Evolutionary conservation across 64 coral and sea anemone genomes (phyloP), one percentile per base, ranked within the genome.

Genomic region (Catalaphyllia jardinei): DNA sequence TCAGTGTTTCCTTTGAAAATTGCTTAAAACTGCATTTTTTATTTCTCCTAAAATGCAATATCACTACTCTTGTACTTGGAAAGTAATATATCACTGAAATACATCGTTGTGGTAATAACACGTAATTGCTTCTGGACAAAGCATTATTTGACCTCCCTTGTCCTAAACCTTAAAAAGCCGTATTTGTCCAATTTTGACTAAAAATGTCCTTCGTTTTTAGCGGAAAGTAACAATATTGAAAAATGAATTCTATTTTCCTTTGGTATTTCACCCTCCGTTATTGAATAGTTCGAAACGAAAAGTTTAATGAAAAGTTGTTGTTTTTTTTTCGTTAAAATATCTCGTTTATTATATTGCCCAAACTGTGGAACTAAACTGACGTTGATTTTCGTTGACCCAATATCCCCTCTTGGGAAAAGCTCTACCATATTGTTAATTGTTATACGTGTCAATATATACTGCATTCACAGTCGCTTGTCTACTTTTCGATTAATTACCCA

Each of bases 321-420:
- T 27, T 25, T 69, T 69, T 42, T 71, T 62, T 71, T 85, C 25
- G 28, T 61, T 62, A 16, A 49, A 85, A 71, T 71, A 52, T 85
- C 65, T 85, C 63, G 14, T 85, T 71, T 85, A 85, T 30, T 85
- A 85, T 85, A 85, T 85, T 85, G 81, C 71, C 39, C 63, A 85
- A 71, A 85, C 71, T 85, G 81, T 39, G 81, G 24, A 69, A 79
- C 54, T 57, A 79, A 83, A 51, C 38, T 85, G 19, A 85, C 81
- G 65, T 20, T 71, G 12, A 10, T 24, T 50, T 69, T 69, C 52
- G 69, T 20, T 12, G 20, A 49, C 35, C 81, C 81, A 64, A 85
- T 85, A 85, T 85, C 38, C 4, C 13, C 35, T 71, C 67, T 85
- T 83, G 25, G 22, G 28, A 83, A 83, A 83, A 67, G 59, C 62